Conservation (phyloP, 2,113 vertebrate species). For the Stomatorhinus ivindoensis region DNA sequence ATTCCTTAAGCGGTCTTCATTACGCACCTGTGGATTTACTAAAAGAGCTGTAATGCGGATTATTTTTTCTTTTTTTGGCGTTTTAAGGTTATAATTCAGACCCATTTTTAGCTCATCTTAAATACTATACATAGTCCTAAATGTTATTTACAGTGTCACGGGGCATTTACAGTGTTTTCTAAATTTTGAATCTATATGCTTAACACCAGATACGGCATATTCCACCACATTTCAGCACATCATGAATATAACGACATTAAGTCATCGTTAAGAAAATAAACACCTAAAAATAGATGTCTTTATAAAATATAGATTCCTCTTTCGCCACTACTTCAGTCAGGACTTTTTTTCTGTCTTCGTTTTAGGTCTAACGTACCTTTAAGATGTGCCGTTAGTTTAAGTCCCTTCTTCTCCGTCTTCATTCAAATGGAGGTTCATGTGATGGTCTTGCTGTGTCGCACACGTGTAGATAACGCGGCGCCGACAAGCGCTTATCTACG, state of each 20-base stretch:
- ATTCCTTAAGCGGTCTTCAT: background rate
- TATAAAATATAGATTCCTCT: background rate
- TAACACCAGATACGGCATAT: background rate
- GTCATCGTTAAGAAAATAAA: background rate
- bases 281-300: background rate
- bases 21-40: background rate
- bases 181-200: background rate
- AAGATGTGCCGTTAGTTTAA: background rate
- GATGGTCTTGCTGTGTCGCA: background rate
- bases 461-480: background rate
- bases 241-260: background rate
- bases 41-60: background rate
- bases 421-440: background rate
- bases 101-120: background rate
- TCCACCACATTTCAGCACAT: background rate
- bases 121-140: background rate
- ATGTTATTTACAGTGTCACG: background rate
- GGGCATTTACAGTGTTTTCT: background rate
- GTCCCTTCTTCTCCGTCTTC: background rate
- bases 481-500: background rate
- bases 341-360: background rate
- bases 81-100: background rate
- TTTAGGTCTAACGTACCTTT: background rate
- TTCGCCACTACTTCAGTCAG: background rate
- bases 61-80: background rate